Evolutionary conservation across 2,797 vertebrate genomes (phyloP).

Genomic region (Megaceryle alcyon): DNA sequence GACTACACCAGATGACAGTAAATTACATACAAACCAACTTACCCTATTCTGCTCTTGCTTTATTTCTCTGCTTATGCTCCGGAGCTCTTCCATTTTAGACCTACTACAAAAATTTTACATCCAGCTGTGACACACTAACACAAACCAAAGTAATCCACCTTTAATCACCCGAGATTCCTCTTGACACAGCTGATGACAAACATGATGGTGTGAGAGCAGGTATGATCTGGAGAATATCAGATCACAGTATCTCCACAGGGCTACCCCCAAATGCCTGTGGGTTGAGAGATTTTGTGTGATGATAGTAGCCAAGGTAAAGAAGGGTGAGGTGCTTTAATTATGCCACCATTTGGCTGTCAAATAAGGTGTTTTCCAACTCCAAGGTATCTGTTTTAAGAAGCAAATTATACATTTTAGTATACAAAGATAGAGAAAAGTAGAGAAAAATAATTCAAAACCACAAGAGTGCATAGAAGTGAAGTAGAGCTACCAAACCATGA

Average conservation of each 20-base stretch:
- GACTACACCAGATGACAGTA: background rate
- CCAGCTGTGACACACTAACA: background rate
- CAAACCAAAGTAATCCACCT: background rate
- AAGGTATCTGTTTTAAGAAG: background rate
- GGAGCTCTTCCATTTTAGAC: background rate
- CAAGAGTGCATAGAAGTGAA: background rate
- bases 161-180: slow-evolving; percentile 5
- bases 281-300: slow-evolving; percentile 1
- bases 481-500: background rate
- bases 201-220: background rate
- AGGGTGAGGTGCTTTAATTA: slow-evolving; percentile 36
- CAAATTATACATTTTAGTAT: slow-evolving; percentile 12
- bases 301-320: background rate
- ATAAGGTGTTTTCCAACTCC: slow-evolving; percentile 49
- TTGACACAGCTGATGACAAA: slow-evolving; percentile 1
- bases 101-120: background rate
- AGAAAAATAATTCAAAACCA: background rate
- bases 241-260: background rate
- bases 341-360: slow-evolving; percentile 49
- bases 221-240: background rate
- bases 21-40: background rate
- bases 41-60: background rate
- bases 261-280: background rate
- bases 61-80: background rate
- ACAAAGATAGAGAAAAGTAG: background rate